Evolutionary conservation across 1,140 invertebrate species (phyloP), one percentile per base, ranked within the genome.

Genomic region (Papilio polytes): DNA sequence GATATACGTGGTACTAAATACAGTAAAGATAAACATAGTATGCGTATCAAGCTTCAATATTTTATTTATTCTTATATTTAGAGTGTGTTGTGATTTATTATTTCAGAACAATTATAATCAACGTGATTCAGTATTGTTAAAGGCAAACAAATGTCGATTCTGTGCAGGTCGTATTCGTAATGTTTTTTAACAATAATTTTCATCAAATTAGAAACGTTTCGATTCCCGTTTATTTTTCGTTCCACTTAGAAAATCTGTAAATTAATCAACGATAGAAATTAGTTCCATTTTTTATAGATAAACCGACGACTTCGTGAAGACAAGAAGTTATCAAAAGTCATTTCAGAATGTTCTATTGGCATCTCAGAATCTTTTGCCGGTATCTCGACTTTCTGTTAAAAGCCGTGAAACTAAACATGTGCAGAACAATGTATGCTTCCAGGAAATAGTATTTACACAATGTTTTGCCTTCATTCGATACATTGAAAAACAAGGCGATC

Each of bases 401-500:
- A 56, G 53, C 1, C n/a, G 18, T 8, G 53, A 1, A 56, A n/a
- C n/a, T n/a, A n/a, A 56, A 26, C 10, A 63, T 26, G 22, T 26
- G 26, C 26, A 36, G 26, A 70, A 70, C 63, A 70, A 70, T 36
- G 63, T 70, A 26, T 70, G 63, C 26, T 22, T 70, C 13, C 22
- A 70, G 26, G 63, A 70, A 70, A 70, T 31, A 8, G 63, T 31
- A 70, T 66, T 31, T 70, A 26, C 15, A 10, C 63, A 15, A 1
- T 70, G 63, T 70, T 56, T 56, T 70, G 22, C 26, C 22, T 70
- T 70, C 63, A 70, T 70, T 70, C 63, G 63, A 70, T 15, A 70
- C 63, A 13, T 36, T 70, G 63, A 36, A 31, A 70, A 70, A 70
- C 63, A 70, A 70, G 22, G 22, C 63, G 22, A 70, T 13, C 20